Percentiles rank a stretch among this genome's conserved stretches.
Evolutionary conservation across 2,113 vertebrate species (phyloP).

Genomic region (Motacilla tschutschensis): DNA sequence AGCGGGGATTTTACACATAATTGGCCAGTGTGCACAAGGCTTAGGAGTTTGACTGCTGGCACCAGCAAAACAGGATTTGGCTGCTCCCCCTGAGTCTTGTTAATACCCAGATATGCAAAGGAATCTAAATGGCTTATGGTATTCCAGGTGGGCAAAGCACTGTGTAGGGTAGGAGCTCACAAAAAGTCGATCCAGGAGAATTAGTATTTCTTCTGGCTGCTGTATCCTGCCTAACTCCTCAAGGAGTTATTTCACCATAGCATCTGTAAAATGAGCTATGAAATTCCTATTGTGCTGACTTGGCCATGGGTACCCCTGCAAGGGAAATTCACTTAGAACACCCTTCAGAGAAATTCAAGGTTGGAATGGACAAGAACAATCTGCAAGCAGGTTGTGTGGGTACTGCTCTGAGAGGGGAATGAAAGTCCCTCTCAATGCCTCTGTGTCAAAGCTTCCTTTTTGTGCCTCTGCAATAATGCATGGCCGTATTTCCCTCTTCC

Average conservation of each 20-base stretch:
- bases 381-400: neutral
- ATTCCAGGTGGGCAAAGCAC: constrained; percentile 41
- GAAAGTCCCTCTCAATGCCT: neutral
- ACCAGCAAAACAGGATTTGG: neutral
- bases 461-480: neutral
- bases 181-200: neutral
- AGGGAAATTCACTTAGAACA: neutral
- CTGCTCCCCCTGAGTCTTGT: neutral
- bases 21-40: neutral
- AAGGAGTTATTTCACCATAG: neutral
- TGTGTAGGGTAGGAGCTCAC: constrained; percentile 17
- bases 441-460: neutral
- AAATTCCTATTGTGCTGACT: neutral
- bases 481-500: neutral
- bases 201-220: constrained; percentile 4
- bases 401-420: neutral
- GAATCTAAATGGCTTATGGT: neutral
- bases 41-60: neutral
- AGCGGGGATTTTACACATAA: neutral
- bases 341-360: neutral
- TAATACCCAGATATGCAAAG: constrained; percentile 16
- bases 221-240: constrained; percentile 1
- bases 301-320: neutral
- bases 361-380: neutral
- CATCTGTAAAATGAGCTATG: neutral